Conservation (phyloP, 2,888 invertebrate genomes). For the Copidosoma aretas region DNA sequence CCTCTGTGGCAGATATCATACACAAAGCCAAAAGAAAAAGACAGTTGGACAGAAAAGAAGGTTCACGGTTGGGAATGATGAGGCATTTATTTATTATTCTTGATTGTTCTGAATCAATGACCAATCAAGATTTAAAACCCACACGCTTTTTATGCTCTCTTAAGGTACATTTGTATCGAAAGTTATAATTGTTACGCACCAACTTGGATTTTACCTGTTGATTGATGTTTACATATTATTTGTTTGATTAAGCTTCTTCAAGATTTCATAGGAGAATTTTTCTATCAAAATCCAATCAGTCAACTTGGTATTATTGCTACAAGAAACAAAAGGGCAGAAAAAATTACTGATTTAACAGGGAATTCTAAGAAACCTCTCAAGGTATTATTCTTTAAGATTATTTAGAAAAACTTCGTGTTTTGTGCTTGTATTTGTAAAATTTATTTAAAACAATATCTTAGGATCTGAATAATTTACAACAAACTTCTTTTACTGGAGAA, state of each 20-base stretch:
- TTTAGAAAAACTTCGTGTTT: slow-evolving; percentile 7
- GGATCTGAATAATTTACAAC: slow-evolving; percentile 65
- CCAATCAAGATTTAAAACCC: slow-evolving; percentile 93
- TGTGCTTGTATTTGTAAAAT: neutral
- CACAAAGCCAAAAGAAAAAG: slow-evolving; percentile 86
- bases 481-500: slow-evolving; percentile 82
- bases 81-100: slow-evolving; percentile 90
- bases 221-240: slow-evolving; percentile 25
- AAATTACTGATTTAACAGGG: slow-evolving; percentile 88
- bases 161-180: slow-evolving; percentile 67
- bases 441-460: slow-evolving; percentile 38
- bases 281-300: slow-evolving; percentile 98
- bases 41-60: slow-evolving; percentile 73
- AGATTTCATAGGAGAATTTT: slow-evolving; percentile 94
- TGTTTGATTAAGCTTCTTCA: slow-evolving; percentile 76
- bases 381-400: slow-evolving; percentile 56
- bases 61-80: slow-evolving; percentile 97
- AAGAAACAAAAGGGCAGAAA: slow-evolving; percentile 93
- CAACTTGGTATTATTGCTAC: slow-evolving; percentile 92
- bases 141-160: slow-evolving; percentile 85
- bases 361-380: slow-evolving; percentile 82
- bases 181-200: neutral
- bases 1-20: slow-evolving; percentile 89
- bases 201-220: slow-evolving; percentile 6
- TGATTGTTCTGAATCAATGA: slow-evolving; percentile 95